A percentile compares a stretch with the other conserved stretches of the same genome.
phyloP scores from a whole-genome alignment of 2,888 invertebrate genomes.

The Cinara cedri region DNA sequence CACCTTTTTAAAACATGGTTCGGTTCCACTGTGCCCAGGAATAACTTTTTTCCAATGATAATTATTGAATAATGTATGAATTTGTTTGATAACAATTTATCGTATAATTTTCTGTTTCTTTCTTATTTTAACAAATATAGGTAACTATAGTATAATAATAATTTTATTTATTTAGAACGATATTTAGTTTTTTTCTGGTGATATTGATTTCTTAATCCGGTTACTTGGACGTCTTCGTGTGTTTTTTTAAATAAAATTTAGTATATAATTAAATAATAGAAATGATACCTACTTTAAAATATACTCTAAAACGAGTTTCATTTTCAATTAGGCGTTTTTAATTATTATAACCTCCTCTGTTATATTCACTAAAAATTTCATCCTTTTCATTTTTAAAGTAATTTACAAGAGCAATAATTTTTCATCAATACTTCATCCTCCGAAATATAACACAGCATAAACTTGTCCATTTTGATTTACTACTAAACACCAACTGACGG shows the following conservation, averaged over 20 bases:
- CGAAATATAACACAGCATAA: background rate
- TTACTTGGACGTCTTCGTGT: background rate
- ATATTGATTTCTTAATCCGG: background rate
- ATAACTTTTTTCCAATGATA: too few relatives aligned
- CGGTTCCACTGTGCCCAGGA: too few relatives aligned
- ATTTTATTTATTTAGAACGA: background rate
- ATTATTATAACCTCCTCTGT: background rate
- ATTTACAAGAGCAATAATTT: conserved; percentile 4
- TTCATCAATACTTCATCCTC: background rate
- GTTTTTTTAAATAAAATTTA: too few relatives aligned
- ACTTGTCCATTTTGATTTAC: background rate
- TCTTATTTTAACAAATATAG: too few relatives aligned
- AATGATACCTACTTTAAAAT: conserved; percentile 1
- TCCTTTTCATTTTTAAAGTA: background rate
- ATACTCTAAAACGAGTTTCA: background rate
- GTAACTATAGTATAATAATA: background rate
- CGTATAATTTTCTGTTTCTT: too few relatives aligned
- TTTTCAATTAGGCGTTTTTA: background rate
- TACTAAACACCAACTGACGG: conserved; percentile 5
- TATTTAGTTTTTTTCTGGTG: background rate
- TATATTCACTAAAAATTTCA: background rate
- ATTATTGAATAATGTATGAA: too few relatives aligned
- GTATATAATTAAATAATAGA: conserved; percentile 14
- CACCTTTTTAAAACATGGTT: too few relatives aligned
- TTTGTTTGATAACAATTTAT: too few relatives aligned